Conservation (phyloP, 1,140 invertebrate species). For the Ips typographus region DNA sequence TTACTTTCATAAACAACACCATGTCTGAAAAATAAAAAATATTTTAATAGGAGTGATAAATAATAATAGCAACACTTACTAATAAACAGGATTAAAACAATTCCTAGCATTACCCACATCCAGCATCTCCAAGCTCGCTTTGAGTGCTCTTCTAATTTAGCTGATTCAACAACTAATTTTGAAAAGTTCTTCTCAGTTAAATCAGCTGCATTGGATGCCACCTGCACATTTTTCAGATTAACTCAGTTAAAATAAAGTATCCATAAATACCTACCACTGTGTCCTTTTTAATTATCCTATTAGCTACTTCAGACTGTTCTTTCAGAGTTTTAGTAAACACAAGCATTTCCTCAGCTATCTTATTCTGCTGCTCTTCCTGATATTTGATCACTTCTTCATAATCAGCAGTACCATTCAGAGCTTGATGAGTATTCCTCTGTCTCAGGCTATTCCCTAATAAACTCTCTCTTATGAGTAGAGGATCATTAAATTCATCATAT, state of each 20-base stretch:
- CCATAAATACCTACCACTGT: slow-evolving; percentile 63
- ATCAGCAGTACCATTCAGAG: slow-evolving; percentile 58
- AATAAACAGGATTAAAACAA: slow-evolving; percentile 84
- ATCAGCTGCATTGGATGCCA: slow-evolving; percentile 72
- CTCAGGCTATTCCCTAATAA: slow-evolving; percentile 41
- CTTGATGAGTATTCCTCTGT: slow-evolving; percentile 40
- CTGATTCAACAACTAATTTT: slow-evolving; percentile 77
- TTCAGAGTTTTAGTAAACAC: slow-evolving; percentile 83
- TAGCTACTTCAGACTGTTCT: slow-evolving; percentile 83
- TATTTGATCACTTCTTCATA: slow-evolving; percentile 81
- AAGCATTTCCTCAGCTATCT: slow-evolving; percentile 91
- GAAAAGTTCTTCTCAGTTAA: slow-evolving; percentile 76
- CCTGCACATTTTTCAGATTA: slow-evolving; percentile 52
- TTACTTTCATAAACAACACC: slow-evolving; percentile 79
- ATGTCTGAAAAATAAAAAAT: slow-evolving; percentile 61
- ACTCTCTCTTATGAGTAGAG: slow-evolving; percentile 38
- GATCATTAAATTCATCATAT: slow-evolving; percentile 39
- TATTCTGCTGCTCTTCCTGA: slow-evolving; percentile 86
- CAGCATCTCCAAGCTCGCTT: slow-evolving; percentile 88
- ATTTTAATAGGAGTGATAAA: slow-evolving; percentile 17
- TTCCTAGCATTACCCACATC: slow-evolving; percentile 85
- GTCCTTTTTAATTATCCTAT: slow-evolving; percentile 83
- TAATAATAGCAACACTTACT: slow-evolving; percentile 60
- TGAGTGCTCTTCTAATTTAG: slow-evolving; percentile 81
- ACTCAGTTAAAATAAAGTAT: neutral